phyloP scores from a whole-genome alignment of 2,888 invertebrate genomes.

The Lysandra bellargus region DNA sequence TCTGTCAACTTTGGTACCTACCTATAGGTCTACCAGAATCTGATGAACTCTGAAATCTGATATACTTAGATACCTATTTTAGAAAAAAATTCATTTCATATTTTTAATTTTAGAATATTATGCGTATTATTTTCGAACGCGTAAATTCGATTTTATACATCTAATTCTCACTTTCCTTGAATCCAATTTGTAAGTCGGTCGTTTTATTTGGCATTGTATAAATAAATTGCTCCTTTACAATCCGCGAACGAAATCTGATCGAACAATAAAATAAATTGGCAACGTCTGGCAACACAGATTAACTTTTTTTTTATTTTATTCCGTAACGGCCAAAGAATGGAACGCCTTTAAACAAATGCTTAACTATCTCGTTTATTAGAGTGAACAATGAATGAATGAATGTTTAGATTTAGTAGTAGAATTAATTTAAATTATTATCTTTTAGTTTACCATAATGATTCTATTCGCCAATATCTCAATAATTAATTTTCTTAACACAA shows the following conservation, averaged over 20 bases:
- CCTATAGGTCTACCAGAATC: too few relatives aligned
- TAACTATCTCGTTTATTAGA: background rate
- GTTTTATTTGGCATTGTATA: conserved; percentile 30
- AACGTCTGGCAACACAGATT: conserved; percentile 26
- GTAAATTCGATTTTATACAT: background rate
- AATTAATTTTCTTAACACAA: too few relatives aligned
- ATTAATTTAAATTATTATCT: background rate
- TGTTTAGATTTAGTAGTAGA: background rate
- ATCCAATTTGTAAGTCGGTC: conserved; percentile 21
- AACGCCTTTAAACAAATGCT: background rate
- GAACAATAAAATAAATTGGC: conserved; percentile 48
- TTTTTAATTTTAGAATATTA: background rate
- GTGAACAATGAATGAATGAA: background rate
- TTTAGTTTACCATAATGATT: background rate
- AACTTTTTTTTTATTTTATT: conserved; percentile 10
- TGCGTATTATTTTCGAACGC: background rate
- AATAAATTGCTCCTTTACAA: conserved; percentile 28
- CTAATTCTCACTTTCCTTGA: conserved; percentile 28
- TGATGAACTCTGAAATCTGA: too few relatives aligned
- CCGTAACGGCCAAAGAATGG: conserved; percentile 13
- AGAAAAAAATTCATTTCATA: too few relatives aligned
- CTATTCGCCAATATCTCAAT: background rate
- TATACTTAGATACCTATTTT: too few relatives aligned
- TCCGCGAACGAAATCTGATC: conserved; percentile 55
- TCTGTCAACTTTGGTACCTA: too few relatives aligned